A percentile compares a stretch with the other conserved stretches of the same genome.
phyloP scores from a whole-genome alignment of 2,888 invertebrate genomes.

The Vesta saturnalis region DNA sequence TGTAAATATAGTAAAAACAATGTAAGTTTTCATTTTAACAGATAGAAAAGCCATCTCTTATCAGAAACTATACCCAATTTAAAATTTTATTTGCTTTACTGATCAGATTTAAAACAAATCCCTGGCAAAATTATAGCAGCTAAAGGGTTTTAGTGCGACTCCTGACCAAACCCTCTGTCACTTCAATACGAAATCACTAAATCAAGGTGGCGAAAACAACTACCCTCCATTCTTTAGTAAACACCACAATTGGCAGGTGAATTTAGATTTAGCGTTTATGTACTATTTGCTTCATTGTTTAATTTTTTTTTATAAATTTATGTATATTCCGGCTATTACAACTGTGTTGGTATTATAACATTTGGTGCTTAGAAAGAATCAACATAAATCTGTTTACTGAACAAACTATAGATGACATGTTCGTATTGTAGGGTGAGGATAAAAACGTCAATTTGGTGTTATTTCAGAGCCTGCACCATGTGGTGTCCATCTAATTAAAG shows the following conservation, averaged over 20 bases:
- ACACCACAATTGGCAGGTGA: slow-evolving; percentile 7
- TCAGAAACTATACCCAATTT: slow-evolving; percentile 27
- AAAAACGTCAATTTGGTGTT: background rate
- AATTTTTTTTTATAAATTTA: background rate
- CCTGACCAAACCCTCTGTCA: slow-evolving; percentile 58
- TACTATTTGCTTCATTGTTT: too few relatives aligned
- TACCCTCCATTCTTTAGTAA: slow-evolving; percentile 15
- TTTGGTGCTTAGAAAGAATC: too few relatives aligned
- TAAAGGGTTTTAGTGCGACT: slow-evolving; percentile 51
- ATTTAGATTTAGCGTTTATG: background rate
- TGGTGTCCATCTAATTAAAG: slow-evolving; percentile 16
- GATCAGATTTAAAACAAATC: slow-evolving; percentile 30
- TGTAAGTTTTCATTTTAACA: background rate
- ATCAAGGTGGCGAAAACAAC: slow-evolving; percentile 49
- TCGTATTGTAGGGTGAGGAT: background rate
- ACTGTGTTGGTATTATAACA: too few relatives aligned
- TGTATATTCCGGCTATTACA: too few relatives aligned
- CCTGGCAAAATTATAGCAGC: slow-evolving; percentile 53
- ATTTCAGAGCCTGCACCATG: background rate
- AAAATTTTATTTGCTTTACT: slow-evolving; percentile 30
- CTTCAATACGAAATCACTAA: slow-evolving; percentile 59
- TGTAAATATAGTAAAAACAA: slow-evolving; percentile 2
- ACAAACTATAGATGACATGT: slow-evolving; percentile 6
- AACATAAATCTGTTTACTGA: background rate
- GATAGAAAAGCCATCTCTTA: background rate